Conservation (phyloP, 1,140 invertebrate genomes). For the Gonatopus flavifemur region DNA sequence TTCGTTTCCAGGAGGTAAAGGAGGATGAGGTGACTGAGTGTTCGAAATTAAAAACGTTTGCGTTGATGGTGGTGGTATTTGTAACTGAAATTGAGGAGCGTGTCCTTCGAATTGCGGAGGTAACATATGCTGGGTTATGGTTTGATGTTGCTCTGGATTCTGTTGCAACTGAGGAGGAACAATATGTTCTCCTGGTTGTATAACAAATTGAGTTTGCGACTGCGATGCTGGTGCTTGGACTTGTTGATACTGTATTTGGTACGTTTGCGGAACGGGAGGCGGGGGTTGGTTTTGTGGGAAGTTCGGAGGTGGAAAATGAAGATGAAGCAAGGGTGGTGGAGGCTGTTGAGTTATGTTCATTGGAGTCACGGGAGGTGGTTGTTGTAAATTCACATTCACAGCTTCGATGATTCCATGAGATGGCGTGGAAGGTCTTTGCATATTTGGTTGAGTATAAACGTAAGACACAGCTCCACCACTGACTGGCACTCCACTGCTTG, state of each 20-base stretch:
- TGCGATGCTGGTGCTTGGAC: conserved; percentile 39
- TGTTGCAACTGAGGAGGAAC: conserved; percentile 43
- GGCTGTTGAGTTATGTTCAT: conserved; percentile 50
- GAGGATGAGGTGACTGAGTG: conserved; percentile 38
- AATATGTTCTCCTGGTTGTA: conserved; percentile 47
- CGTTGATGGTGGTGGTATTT: conserved; percentile 39
- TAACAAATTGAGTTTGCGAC: conserved; percentile 47
- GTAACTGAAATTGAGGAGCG: conserved; percentile 46
- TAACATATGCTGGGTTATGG: conserved; percentile 38
- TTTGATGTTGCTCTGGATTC: conserved; percentile 43
- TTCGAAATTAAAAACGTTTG: conserved; percentile 49
- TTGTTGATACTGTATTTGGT: conserved; percentile 55
- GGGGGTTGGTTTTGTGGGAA: conserved; percentile 54
- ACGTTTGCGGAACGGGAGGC: conserved; percentile 52
- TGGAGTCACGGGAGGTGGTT: conserved; percentile 47
- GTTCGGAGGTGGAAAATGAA: conserved; percentile 52
- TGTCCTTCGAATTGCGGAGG: conserved; percentile 45
- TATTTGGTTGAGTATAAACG: conserved; percentile 50
- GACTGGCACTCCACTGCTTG: conserved; percentile 42
- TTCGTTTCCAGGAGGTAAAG: conserved; percentile 34
- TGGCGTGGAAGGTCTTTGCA: conserved; percentile 45
- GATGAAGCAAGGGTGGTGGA: conserved; percentile 45
- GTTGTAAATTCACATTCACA: conserved; percentile 53
- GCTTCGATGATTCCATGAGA: conserved; percentile 49
- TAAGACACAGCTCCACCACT: conserved; percentile 51